Evolutionary conservation across 2,113 vertebrate genomes (phyloP), one percentile per base, ranked within the genome.

Genomic region (Galemys pyrenaicus): DNA sequence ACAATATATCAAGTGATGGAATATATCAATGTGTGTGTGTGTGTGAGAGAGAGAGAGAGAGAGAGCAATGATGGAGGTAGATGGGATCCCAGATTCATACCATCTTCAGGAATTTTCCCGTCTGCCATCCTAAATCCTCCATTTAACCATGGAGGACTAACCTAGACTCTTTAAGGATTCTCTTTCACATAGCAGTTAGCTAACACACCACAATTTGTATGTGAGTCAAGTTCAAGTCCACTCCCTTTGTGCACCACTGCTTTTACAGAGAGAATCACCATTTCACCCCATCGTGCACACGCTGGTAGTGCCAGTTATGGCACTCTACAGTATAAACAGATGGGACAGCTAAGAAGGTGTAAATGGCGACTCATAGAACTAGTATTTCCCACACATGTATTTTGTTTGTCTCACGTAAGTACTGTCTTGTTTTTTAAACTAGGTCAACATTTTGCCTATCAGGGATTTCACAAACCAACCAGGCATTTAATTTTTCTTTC

Each of bases 381-480:
- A 30, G 6, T 15, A 56, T 58, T 30, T 70, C 62, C 35, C 71
- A 70, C 9, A n/a, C 83, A 32, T 11, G 32, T 22, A 35, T 91
- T 77, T 49, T 39, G 35, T 77, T 84, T 84, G 39, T 90, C 39
- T 94, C 85, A 37, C 9, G 56, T 2, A 37, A 67, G 62, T 30
- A 51, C 75, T 67, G 65, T n/a, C 58, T 26, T 26, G 60, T 56
- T n/a, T 71, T 65, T 81, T 44, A 67, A 86, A 92, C 7, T 51
- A 30, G 19, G 8, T 37, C 68, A 90, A 85, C 22, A 68, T 86
- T 44, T n/a, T 79, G 32, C 85, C 83, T 90, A n/a, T 91, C 49
- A 94, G 44, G n/a, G 44, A 95, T 73, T 91, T 89, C 73, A 83
- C 64, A 89, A 79, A 54, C 37, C 90, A 95, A 91, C 67, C 41